phyloP scores from a whole-genome alignment of 2,797 vertebrate genomes.

The Gobionotothen gibberifrons region DNA sequence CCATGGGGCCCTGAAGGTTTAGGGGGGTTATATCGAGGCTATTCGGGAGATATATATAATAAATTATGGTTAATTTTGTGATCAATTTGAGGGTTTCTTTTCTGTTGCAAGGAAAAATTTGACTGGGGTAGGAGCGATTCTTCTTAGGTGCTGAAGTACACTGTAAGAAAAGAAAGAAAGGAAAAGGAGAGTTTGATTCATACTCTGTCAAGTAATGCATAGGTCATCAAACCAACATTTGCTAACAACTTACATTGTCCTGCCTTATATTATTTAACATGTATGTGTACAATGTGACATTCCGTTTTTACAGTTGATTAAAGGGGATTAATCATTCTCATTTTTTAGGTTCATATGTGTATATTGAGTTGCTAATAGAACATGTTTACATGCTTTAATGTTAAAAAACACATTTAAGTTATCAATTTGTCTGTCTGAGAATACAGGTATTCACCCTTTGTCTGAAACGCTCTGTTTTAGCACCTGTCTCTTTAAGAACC shows the following conservation, averaged over 20 bases:
- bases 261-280: background rate
- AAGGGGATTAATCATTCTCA: background rate
- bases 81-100: conserved; percentile 73
- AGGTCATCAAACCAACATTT: background rate
- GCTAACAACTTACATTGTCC: background rate
- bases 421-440: background rate
- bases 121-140: conserved; percentile 82
- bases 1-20: conserved; percentile 74
- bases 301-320: background rate
- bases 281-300: background rate
- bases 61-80: conserved; percentile 77
- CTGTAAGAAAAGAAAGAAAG: conserved; percentile 64
- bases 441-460: background rate
- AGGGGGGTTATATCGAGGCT: conserved; percentile 79
- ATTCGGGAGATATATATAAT: conserved; percentile 63
- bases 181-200: conserved; percentile 4
- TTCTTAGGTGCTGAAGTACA: conserved; percentile 90
- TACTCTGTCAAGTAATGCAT: background rate
- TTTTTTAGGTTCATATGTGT: too few species aligned
- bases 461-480: background rate
- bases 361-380: background rate
- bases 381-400: background rate
- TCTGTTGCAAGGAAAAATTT: conserved; percentile 79
- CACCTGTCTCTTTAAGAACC: background rate
- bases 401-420: background rate